Evolutionary conservation across 2,113 vertebrate genomes (phyloP), one percentile per base, ranked within the genome.

Genomic region (Cheilinus undulatus): DNA sequence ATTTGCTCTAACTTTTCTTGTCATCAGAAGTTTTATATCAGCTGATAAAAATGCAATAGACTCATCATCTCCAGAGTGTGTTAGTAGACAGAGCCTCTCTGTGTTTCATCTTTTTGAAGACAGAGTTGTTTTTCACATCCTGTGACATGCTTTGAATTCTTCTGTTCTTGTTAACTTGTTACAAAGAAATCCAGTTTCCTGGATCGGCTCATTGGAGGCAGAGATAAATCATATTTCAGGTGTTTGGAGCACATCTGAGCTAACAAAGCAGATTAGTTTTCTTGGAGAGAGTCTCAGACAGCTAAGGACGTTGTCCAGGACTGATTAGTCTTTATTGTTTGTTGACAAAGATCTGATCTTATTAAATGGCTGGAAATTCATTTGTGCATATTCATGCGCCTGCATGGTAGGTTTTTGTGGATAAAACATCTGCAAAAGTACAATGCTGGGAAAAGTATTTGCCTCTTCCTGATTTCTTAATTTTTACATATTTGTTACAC

Each of bases 191-290:
- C 42, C 40, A 14, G 73, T 86, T 78, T 69, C 23, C 34, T 58
- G 57, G 46, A 59, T 48, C 56, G 45, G 1, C 32, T 71, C 70
- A 49, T 68, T 70, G 8, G 36, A 60, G 20, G 8, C 54, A 38
- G 64, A 15, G 42, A 26, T 7, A 76, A 82, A 73, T 64, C 4
- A 69, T 60, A 58, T 73, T 73, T 54, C 46, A 70, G 63, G 67
- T 70, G 50, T 51, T 62, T 20, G 13, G n/a, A 73, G 53, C 78
- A 66, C 69, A 76, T 48, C 19, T 70, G 19, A 62, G 50, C 79
- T 66, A 75, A 85, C 50, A 81, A 61, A 64, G 64, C 49, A 64
- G 51, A 70, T 80, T 67, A 56, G 38, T 57, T 80, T 74, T 71
- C 30, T 22, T 3, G 32, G 57, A 60, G 42, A 51, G 19, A 23